phyloP scores from a whole-genome alignment of 2,113 vertebrate genomes.

The Campylorhamphus procurvoides region DNA sequence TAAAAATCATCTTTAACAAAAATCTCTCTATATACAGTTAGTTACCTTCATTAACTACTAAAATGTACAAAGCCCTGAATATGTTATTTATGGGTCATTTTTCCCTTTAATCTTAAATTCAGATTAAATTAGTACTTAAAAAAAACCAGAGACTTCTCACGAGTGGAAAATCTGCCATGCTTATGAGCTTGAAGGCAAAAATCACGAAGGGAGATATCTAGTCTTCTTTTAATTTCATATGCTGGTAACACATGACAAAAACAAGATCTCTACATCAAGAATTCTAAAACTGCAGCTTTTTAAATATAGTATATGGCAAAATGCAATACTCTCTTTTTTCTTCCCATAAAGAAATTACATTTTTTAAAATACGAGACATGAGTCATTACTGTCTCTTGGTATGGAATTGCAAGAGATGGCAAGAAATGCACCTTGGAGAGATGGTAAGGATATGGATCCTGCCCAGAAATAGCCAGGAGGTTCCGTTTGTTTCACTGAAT shows the following conservation, averaged over 20 bases:
- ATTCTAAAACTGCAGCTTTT: background rate
- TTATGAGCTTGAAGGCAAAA: background rate
- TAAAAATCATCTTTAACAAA: background rate
- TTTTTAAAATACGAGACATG: background rate
- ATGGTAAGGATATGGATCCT: background rate
- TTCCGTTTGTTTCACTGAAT: background rate
- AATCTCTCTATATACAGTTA: background rate
- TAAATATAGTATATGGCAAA: background rate
- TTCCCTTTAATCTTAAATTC: conserved; percentile 29
- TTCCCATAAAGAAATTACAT: background rate
- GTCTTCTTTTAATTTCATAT: background rate
- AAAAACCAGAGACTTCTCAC: background rate
- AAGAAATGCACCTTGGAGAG: background rate
- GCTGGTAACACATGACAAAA: background rate
- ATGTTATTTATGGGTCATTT: background rate
- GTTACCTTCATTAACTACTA: background rate
- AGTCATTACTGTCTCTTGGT: background rate
- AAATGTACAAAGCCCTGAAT: background rate
- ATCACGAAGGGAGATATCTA: background rate
- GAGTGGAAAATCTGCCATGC: background rate
- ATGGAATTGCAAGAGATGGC: background rate
- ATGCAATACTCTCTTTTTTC: background rate
- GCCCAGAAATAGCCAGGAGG: background rate
- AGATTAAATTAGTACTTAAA: conserved; percentile 24
- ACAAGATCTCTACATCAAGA: background rate